Conservation (phyloP, 2,888 invertebrate genomes). For the Oeneis ivallda region DNA sequence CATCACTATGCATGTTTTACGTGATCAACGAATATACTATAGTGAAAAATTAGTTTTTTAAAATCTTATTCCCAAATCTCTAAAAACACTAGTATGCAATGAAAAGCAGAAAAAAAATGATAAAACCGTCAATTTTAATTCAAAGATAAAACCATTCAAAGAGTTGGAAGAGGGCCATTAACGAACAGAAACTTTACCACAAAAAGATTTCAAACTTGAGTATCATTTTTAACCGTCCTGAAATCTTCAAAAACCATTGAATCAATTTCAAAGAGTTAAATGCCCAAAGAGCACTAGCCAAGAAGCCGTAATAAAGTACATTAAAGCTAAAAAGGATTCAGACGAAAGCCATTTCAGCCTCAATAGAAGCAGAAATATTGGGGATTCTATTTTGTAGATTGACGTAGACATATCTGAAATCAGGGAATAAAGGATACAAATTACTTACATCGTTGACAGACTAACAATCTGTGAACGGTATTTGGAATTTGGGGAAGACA, state of each 20-base stretch:
- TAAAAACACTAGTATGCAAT: neutral
- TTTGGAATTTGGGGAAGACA: conserved; percentile 63
- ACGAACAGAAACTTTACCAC: conserved; percentile 16
- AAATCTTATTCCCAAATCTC: neutral
- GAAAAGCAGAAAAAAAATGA: conserved; percentile 7
- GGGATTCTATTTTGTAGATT: neutral
- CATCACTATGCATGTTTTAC: no score
- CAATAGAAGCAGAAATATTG: neutral
- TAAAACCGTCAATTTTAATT: neutral
- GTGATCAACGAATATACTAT: neutral
- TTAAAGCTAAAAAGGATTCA: conserved; percentile 4
- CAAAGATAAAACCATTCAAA: conserved; percentile 5
- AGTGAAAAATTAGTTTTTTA: neutral
- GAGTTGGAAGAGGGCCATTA: conserved; percentile 15
- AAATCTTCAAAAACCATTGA: conserved; percentile 16
- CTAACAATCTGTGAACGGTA: conserved; percentile 56
- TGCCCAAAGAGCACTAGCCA: conserved; percentile 13
- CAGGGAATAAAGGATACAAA: conserved; percentile 48
- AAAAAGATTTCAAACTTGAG: conserved; percentile 20
- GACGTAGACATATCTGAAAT: conserved; percentile 23
- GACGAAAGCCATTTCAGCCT: neutral
- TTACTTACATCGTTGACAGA: conserved; percentile 60
- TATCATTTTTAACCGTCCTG: conserved; percentile 19
- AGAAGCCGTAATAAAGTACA: conserved; percentile 11
- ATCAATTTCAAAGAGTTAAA: conserved; percentile 19